phyloP scores from a whole-genome alignment of 2,797 vertebrate species.

The Acropternis orthonyx region DNA sequence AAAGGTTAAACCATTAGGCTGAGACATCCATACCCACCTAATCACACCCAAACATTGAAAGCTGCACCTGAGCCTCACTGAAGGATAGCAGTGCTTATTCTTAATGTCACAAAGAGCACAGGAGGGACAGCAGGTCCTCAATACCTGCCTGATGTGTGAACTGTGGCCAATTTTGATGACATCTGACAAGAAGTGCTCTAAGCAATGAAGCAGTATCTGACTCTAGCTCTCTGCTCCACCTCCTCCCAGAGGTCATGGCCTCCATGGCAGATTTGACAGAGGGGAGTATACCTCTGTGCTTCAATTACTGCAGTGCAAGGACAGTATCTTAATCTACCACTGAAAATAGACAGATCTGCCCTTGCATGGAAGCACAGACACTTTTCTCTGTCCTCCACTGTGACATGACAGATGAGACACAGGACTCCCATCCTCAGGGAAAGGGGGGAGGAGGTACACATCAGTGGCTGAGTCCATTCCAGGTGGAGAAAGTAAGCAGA shows the following conservation, averaged over 20 bases:
- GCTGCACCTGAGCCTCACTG: not conserved
- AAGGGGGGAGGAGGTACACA: accelerated
- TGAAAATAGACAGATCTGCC: not conserved
- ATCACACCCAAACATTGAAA: not conserved
- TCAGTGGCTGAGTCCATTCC: not conserved
- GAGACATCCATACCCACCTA: not conserved
- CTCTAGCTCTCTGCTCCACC: not conserved
- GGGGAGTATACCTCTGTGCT: accelerated
- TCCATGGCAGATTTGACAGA: not conserved
- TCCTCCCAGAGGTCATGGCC: not conserved
- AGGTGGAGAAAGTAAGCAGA: not conserved
- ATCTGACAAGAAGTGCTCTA: not conserved
- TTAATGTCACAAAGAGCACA: not conserved
- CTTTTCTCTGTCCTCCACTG: not conserved
- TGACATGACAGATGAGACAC: accelerated
- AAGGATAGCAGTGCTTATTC: not conserved
- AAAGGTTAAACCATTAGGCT: not conserved
- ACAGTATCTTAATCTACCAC: too few relatives aligned
- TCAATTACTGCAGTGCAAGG: not conserved
- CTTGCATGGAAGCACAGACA: not conserved
- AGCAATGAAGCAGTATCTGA: not conserved
- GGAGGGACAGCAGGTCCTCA: not conserved
- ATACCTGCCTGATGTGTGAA: not conserved
- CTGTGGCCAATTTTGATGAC: accelerated
- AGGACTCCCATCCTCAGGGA: not conserved